These are phyloP conservation scores for Lampris incognitus DNA, from an alignment of 2,113 vertebrate species.

Conservation along the genomic window DNA sequence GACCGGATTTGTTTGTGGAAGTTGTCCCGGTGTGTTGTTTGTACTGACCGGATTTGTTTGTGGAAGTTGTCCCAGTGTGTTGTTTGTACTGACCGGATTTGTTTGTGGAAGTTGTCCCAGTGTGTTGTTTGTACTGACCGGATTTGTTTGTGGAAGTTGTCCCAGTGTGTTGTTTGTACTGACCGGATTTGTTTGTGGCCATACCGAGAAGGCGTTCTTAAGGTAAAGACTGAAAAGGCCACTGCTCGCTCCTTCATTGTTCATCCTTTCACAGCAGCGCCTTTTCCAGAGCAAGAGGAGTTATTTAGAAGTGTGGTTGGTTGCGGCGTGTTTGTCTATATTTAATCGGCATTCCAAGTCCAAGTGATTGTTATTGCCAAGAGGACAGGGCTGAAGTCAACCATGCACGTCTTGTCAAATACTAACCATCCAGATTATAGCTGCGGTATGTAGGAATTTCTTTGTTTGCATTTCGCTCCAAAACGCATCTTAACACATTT, in stretches of 20 bases:
- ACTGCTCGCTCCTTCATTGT: neutral
- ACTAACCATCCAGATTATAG: neutral
- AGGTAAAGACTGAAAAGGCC: neutral
- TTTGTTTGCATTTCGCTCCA: neutral
- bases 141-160: neutral
- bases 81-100: slow-evolving; percentile 16
- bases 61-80: neutral
- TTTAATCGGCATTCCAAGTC: slow-evolving; percentile 3
- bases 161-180: neutral
- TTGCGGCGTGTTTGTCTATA: slow-evolving; percentile 4
- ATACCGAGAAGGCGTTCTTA: neutral
- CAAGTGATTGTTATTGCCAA: neutral
- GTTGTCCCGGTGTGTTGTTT: neutral
- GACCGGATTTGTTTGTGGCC: slow-evolving; percentile 27
- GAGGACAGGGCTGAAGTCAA: neutral
- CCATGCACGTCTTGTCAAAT: neutral
- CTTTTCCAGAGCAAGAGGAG: neutral
- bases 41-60: slow-evolving; percentile 9
- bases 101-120: neutral
- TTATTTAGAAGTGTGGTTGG: neutral
- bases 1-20: slow-evolving; percentile 10
- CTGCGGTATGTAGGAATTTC: neutral
- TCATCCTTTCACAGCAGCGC: neutral
- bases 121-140: slow-evolving; percentile 14
- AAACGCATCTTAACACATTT: neutral